Percentiles rank a stretch among this genome's conserved stretches.
phyloP scores from a whole-genome alignment of 2,888 invertebrate genomes.

The Yponomeuta sedellus region DNA sequence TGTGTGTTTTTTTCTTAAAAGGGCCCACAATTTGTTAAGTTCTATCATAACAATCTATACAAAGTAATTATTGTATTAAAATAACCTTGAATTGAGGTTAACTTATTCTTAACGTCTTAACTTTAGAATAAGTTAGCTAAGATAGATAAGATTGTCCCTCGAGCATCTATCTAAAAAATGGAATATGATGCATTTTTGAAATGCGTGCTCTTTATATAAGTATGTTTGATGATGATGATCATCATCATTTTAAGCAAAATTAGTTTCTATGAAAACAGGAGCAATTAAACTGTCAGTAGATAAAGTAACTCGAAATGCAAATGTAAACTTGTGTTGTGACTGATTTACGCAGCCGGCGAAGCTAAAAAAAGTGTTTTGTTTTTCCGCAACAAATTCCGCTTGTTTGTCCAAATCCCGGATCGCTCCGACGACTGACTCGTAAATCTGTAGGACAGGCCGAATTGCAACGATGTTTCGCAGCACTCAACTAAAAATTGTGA shows the following conservation, averaged over 20 bases:
- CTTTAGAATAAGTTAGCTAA: too few relatives aligned
- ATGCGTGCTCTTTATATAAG: neutral
- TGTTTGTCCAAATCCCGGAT: constrained; percentile 66
- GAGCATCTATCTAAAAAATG: too few relatives aligned
- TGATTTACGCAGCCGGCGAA: constrained; percentile 54
- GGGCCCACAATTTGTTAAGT: too few relatives aligned
- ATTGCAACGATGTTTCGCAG: constrained; percentile 64
- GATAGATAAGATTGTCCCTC: too few relatives aligned
- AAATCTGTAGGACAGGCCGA: constrained; percentile 69
- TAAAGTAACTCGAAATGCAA: constrained; percentile 22
- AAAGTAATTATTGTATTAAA: too few relatives aligned
- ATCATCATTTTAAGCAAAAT: constrained; percentile 16
- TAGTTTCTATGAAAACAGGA: constrained; percentile 8
- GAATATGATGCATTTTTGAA: too few relatives aligned
- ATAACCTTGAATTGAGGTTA: too few relatives aligned
- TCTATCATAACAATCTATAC: too few relatives aligned
- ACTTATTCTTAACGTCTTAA: too few relatives aligned
- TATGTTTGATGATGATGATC: neutral
- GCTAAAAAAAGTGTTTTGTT: constrained; percentile 57
- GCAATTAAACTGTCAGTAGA: constrained; percentile 1
- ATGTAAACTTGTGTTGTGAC: constrained; percentile 45
- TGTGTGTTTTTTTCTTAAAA: too few relatives aligned
- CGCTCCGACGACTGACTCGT: constrained; percentile 59
- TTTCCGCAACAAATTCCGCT: constrained; percentile 58
- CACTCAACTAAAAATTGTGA: constrained; percentile 66